Percentiles rank a stretch among this genome's conserved stretches.
Conservation (phyloP, 2,113 vertebrate species). For the Oryzias javanicus region DNA sequence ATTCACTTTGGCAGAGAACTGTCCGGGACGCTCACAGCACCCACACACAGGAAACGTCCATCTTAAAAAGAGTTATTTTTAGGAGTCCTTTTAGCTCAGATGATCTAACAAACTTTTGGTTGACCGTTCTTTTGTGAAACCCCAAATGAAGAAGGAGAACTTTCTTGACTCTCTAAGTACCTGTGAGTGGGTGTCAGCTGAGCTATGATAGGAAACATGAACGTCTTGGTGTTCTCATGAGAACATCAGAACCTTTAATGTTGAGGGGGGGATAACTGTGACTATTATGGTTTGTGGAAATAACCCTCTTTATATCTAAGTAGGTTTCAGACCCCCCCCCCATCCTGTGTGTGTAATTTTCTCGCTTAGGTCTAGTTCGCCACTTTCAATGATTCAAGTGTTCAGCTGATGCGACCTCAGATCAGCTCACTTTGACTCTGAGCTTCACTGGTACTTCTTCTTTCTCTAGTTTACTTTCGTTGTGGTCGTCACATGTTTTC, state of each 20-base stretch:
- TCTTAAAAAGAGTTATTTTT: too few relatives aligned
- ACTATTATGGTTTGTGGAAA: not conserved
- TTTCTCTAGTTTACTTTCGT: not conserved
- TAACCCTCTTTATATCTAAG: not conserved
- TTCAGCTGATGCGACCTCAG: not conserved
- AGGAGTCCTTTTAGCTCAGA: too few relatives aligned
- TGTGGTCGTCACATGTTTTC: not conserved
- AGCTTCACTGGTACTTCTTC: too few relatives aligned
- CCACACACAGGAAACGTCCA: not conserved
- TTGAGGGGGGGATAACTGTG: not conserved
- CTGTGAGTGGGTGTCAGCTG: too few relatives aligned
- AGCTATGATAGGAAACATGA: conserved; percentile 38
- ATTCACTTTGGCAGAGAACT: not conserved
- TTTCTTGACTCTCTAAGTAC: too few relatives aligned
- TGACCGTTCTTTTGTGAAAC: too few relatives aligned
- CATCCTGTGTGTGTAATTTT: not conserved
- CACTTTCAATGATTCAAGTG: not conserved
- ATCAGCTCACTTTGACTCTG: too few relatives aligned
- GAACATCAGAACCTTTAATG: conserved; percentile 48
- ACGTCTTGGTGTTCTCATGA: conserved; percentile 36
- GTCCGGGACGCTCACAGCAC: not conserved
- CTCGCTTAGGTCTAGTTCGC: not conserved
- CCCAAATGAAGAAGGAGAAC: too few relatives aligned
- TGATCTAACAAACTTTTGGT: too few relatives aligned
- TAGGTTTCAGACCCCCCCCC: not conserved